A percentile compares a stretch with the other conserved stretches of the same genome.
Conservation (phyloP, 2,797 vertebrate species). For the Argentina silus region DNA sequence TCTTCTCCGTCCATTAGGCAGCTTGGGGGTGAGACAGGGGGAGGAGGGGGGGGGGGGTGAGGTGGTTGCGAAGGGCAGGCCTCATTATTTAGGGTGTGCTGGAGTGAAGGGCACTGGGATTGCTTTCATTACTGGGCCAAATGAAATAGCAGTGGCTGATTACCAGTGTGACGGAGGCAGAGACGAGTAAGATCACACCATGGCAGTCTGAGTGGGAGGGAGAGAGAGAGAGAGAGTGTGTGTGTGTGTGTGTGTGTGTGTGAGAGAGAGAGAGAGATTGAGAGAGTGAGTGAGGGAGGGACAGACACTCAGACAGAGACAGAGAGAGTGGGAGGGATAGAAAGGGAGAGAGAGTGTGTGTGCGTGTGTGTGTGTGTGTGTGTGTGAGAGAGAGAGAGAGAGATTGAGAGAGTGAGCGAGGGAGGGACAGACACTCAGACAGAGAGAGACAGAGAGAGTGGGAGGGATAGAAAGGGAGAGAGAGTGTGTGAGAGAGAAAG, state of each 20-base stretch:
- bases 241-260: background rate
- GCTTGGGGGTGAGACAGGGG: conserved; percentile 56
- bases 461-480: background rate
- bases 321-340: conserved; percentile 39
- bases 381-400: background rate
- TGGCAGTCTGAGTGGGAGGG: conserved; percentile 49
- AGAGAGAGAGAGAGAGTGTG: background rate
- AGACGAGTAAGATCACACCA: conserved; percentile 60
- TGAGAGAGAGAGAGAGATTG: background rate
- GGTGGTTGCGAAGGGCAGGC: conserved; percentile 33
- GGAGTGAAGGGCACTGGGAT: conserved; percentile 78
- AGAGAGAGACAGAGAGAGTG: conserved; percentile 49
- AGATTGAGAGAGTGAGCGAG: background rate
- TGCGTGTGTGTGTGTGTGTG: background rate
- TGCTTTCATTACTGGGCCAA: conserved; percentile 82
- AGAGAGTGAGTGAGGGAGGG: background rate
- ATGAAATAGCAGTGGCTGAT: conserved; percentile 80
- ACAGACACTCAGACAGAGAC: conserved; percentile 28
- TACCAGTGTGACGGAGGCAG: conserved; percentile 72
- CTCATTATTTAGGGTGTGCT: conserved; percentile 78
- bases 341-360: background rate
- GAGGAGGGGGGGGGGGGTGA: background rate
- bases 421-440: background rate
- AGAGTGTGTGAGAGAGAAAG: background rate
- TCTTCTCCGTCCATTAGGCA: conserved; percentile 70